phyloP scores from a whole-genome alignment of 2,888 invertebrate genomes.

The Galerucella pusilla region DNA sequence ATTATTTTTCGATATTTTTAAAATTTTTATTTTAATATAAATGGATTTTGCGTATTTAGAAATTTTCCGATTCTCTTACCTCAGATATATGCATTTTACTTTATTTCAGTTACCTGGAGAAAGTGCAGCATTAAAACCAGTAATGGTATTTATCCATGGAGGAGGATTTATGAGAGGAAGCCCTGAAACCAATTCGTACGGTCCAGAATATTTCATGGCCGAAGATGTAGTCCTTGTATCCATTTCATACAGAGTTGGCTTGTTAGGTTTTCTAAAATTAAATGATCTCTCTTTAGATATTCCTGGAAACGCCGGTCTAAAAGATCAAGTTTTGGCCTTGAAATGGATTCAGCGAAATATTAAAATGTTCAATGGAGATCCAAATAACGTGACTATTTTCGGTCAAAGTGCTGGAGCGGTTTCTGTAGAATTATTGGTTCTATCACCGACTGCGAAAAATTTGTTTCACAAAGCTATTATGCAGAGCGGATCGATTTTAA shows the following conservation, averaged over 20 bases:
- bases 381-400: slow-evolving; percentile 73
- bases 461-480: slow-evolving; percentile 55
- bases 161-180: slow-evolving; percentile 61
- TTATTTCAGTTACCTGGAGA: not conserved
- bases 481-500: slow-evolving; percentile 55
- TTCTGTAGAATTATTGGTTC: slow-evolving; percentile 29
- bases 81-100: too few species aligned
- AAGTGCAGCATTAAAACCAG: slow-evolving; percentile 50
- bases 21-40: too few species aligned
- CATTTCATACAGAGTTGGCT: slow-evolving; percentile 76
- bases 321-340: slow-evolving; percentile 60
- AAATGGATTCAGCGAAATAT: slow-evolving; percentile 77
- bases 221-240: slow-evolving; percentile 74
- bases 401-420: slow-evolving; percentile 80
- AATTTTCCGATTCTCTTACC: too few species aligned
- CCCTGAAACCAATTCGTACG: slow-evolving; percentile 51
- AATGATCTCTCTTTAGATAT: slow-evolving; percentile 65
- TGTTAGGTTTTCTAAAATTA: slow-evolving; percentile 63
- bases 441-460: slow-evolving; percentile 23
- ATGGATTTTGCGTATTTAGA: too few species aligned
- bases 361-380: slow-evolving; percentile 76
- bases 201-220: slow-evolving; percentile 68
- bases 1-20: too few species aligned
- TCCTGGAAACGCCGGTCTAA: slow-evolving; percentile 78
- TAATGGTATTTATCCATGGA: slow-evolving; percentile 63